Conservation (phyloP, 1,140 invertebrate genomes). For the Dendrolimus punctatus region DNA sequence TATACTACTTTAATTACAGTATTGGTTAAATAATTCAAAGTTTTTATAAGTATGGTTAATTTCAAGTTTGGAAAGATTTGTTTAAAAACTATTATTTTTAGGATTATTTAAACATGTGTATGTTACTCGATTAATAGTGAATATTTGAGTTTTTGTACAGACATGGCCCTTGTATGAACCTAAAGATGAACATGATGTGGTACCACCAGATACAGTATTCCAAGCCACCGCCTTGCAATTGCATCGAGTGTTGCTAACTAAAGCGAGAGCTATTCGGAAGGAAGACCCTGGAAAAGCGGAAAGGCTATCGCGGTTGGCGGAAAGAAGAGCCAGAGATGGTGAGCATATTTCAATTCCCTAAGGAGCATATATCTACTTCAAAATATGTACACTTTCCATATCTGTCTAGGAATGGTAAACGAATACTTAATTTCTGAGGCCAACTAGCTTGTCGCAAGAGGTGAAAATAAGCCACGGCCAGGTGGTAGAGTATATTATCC, state of each 20-base stretch:
- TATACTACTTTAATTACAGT: not conserved
- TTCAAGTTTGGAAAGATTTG: too few species aligned
- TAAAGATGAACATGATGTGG: conserved; percentile 18
- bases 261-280: conserved; percentile 40
- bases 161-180: conserved; percentile 42
- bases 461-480: too few species aligned
- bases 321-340: conserved; percentile 70
- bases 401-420: too few species aligned
- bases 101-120: not conserved
- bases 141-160: conserved; percentile 17
- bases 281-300: conserved; percentile 56
- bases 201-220: conserved; percentile 52
- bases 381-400: too few species aligned
- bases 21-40: not conserved
- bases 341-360: conserved; percentile 6
- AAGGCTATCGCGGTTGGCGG: conserved; percentile 60
- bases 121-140: not conserved
- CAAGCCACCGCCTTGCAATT: conserved; percentile 62
- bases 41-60: too few species aligned
- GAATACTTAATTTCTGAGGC: too few species aligned
- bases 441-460: too few species aligned
- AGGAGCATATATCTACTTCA: too few species aligned
- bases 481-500: too few species aligned
- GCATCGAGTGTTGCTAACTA: conserved; percentile 57
- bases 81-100: too few species aligned